Conservation (phyloP, 1,140 invertebrate species). For the Lasaia peninsularis region DNA sequence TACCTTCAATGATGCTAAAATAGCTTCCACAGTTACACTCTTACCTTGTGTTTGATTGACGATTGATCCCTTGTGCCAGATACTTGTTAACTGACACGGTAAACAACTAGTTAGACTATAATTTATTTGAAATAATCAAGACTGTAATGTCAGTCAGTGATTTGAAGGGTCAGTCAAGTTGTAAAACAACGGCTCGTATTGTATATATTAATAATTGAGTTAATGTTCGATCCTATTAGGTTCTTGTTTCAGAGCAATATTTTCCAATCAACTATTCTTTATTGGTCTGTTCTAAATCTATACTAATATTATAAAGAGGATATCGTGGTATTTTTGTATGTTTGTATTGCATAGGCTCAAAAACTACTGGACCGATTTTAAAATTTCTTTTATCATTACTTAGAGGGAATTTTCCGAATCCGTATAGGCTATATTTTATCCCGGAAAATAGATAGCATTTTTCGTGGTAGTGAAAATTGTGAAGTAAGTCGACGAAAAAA, state of each 20-base stretch:
- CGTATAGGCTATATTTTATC: no score
- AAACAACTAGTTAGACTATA: conserved; percentile 38
- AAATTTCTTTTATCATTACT: no score
- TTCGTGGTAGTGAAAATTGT: no score
- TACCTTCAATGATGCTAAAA: conserved; percentile 75
- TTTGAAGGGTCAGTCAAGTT: conserved; percentile 17
- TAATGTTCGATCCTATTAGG: conserved; percentile 11
- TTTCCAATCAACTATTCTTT: neutral
- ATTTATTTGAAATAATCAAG: conserved; percentile 20
- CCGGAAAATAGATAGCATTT: no score
- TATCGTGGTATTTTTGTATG: no score
- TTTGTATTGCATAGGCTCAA: no score
- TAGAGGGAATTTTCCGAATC: no score
- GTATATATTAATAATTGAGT: conserved; percentile 14
- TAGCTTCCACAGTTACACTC: conserved; percentile 68
- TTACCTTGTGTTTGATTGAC: conserved; percentile 76
- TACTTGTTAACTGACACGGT: conserved; percentile 59
- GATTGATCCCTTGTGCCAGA: conserved; percentile 76
- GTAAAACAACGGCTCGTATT: conserved; percentile 19
- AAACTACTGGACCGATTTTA: no score
- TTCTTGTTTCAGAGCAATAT: conserved; percentile 6
- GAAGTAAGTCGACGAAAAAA: no score
- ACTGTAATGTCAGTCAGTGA: conserved; percentile 19
- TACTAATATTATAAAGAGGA: no score
- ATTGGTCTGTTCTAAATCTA: neutral